These are phyloP conservation scores for Turdus rufiventris DNA, from an alignment of 2,113 vertebrate genomes.

Conservation along the genomic window DNA sequence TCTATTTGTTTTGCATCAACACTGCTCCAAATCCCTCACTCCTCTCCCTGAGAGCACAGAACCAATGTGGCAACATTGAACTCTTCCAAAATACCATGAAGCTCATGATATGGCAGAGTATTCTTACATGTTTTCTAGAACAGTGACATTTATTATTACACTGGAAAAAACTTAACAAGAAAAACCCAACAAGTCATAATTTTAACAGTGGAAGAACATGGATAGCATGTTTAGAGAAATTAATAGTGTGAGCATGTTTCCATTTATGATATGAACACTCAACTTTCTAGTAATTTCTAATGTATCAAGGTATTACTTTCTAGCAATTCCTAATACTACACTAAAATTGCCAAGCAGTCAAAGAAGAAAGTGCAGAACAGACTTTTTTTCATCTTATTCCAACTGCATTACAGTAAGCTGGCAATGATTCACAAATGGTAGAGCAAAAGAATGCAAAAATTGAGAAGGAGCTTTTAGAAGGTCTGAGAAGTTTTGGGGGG, in stretches of 20 bases:
- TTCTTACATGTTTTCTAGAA: background rate
- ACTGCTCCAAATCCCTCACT: background rate
- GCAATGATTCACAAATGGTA: background rate
- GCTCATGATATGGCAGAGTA: fast-evolving
- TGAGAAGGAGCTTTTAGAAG: background rate
- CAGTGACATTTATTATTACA: background rate
- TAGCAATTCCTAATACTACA: background rate
- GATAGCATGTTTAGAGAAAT: background rate
- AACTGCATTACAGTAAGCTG: background rate
- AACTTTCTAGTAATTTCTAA: background rate
- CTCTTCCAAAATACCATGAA: background rate
- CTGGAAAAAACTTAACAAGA: background rate
- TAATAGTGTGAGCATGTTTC: background rate
- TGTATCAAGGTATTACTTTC: background rate
- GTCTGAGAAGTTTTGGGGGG: background rate
- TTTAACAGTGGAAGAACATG: background rate
- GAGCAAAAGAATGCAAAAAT: background rate
- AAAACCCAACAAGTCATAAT: background rate
- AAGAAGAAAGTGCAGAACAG: background rate
- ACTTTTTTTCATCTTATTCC: background rate
- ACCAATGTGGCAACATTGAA: background rate
- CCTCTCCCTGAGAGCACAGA: background rate
- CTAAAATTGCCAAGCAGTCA: background rate
- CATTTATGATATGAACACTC: background rate
- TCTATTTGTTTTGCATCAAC: background rate